Evolutionary conservation across 2,797 vertebrate species (phyloP).

Genomic region (Brachyalestes nurse): DNA sequence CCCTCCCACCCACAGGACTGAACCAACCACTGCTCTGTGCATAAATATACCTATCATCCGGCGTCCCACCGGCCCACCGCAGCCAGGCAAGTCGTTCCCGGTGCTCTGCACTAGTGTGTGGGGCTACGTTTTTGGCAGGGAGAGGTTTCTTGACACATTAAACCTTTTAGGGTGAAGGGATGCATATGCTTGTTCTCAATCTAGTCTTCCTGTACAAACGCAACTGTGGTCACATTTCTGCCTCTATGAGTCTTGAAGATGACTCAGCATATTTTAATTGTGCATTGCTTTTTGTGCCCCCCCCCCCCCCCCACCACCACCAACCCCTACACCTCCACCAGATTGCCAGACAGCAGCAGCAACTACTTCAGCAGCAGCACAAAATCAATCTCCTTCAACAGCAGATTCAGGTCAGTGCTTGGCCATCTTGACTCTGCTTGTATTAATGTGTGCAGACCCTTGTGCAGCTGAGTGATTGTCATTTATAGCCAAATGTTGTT

Average conservation of each 20-base stretch:
- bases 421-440: background rate
- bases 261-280: background rate
- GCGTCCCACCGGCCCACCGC: conserved; percentile 21
- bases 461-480: background rate
- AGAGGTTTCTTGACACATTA: background rate
- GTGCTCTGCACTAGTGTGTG: background rate
- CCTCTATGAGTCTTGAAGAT: background rate
- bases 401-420: conserved; percentile 99
- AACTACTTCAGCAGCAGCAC: conserved; percentile 99
- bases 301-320: too few relatives aligned
- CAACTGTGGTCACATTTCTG: background rate
- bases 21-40: conserved; percentile 55
- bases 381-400: conserved; percentile 99
- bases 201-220: background rate
- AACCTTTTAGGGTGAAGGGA: background rate
- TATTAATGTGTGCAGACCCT: background rate
- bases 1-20: conserved; percentile 40
- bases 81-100: background rate
- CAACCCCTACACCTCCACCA: conserved; percentile 58
- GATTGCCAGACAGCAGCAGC: conserved; percentile 99
- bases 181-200: background rate
- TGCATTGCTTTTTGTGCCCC: conserved; percentile 58
- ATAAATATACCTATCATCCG: conserved; percentile 61
- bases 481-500: too few relatives aligned
- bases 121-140: too few relatives aligned